Evolutionary conservation across 2,888 invertebrate genomes (phyloP).

Genomic region (Drosophila gaucha): DNA sequence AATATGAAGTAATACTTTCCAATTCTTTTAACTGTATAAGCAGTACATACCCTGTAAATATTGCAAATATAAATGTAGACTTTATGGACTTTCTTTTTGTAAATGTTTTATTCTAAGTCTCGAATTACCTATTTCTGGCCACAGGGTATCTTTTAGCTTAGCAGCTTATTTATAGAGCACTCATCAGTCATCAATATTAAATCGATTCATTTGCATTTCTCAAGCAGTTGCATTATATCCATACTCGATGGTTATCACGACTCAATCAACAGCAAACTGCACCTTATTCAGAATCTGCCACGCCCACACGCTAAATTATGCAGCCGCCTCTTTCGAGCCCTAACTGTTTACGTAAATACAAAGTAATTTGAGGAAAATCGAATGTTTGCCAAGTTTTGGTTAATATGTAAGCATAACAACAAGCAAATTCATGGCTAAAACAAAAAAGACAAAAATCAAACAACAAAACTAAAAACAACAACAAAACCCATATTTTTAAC

Average conservation of each 20-base stretch:
- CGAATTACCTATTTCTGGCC: not conserved
- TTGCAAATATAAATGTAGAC: no score
- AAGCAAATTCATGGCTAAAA: conserved; percentile 29
- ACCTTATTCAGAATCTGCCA: conserved; percentile 18
- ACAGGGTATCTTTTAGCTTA: not conserved
- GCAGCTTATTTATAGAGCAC: not conserved
- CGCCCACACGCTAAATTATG: conserved; percentile 25
- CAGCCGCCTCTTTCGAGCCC: conserved; percentile 28
- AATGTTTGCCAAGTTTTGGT: conserved; percentile 13
- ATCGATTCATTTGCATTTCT: conserved; percentile 18
- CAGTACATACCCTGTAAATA: not conserved
- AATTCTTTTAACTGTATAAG: no score
- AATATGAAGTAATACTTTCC: no score
- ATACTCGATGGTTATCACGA: conserved; percentile 18
- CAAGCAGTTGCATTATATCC: conserved; percentile 4
- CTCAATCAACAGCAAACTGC: conserved; percentile 27
- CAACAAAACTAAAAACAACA: conserved; percentile 21
- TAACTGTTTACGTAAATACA: conserved; percentile 64
- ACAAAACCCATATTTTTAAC: no score
- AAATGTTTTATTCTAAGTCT: not conserved
- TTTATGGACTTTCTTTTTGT: no score
- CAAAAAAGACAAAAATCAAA: conserved; percentile 8
- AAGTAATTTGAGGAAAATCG: conserved; percentile 26
- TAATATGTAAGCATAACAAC: conserved; percentile 24
- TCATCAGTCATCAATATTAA: not conserved